Base-by-base conservation (phyloP, 2,888 invertebrate species). In the Clanis bilineata region DNA sequence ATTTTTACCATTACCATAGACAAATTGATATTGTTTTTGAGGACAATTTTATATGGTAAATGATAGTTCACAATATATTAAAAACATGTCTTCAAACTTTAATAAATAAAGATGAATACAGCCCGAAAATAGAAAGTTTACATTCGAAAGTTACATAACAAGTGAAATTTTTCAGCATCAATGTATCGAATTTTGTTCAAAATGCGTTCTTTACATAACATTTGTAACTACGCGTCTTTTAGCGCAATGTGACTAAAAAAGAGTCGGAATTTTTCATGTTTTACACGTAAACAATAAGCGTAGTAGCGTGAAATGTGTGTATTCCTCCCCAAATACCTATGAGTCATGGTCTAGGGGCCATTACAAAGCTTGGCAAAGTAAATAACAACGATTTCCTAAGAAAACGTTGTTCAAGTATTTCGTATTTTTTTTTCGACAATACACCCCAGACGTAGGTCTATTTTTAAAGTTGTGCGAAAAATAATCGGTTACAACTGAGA, bases 401-500 rank as follows among this genome's bases (percentile, higher is more conserved):
- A 69, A 72, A 69, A 68, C 64, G 66, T 60, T 68, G 65, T 62
- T 66, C 60, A 58, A 57, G 59, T 57, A 61, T 64, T 62, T 65
- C 64, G n/a, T 21, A 39, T 28, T 57, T 36, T 36, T 36, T 55
- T 23, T 62, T 59, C 38, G 25, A 38, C 28, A 47, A 15, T 39
- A 36, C 62, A 61, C 60, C 51, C 9, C 15, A 51, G 55, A 45
- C 59, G 38, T 7, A 61, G 55, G 47, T 61, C 68, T 64, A 55
- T 66, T 69, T 64, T 65, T 59, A 60, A 62, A 66, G 58, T 72
- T 73, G 68, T 83, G 76, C 79, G 79, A 77, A 81, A 73, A 73
- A 76, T 69, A 74, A 70, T 60, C 66, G 82, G 77, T 80, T 80
- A 79, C 76, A 77, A 73, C 69, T 66, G 66, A 68, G 72, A 76